Evolutionary conservation across 2,797 vertebrate genomes (phyloP), one percentile per base, ranked within the genome.

Genomic region (Myotis myotis): DNA sequence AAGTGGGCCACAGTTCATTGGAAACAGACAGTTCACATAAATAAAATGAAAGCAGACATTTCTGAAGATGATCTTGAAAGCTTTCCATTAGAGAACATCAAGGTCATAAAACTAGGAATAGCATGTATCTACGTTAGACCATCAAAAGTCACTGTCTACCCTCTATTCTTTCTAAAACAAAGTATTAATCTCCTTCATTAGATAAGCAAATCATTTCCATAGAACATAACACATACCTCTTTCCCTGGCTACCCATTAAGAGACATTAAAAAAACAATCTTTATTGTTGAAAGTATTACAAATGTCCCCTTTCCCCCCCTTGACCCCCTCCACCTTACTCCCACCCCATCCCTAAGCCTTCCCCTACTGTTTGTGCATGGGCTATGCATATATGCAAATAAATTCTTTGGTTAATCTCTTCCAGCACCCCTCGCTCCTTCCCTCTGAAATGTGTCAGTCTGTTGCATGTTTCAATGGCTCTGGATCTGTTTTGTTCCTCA

Each of bases 21-120:
- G 97, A 98, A 98, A 97, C 98, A 98, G 98, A 98, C 98, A 96
- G 97, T 98, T 98, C 97, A 97, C 97, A 98, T 98, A 98, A 98
- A 98, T 98, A 98, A 99, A 98, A 99, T 98, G 98, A 98, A 98
- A 99, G 98, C 97, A 96, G 98, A 99, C 99, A 96, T 98, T 98
- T 98, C 98, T 98, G 96, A 97, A 98, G 98, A 98, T 97, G 97
- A 97, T 97, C 98, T 97, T 99, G 99, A 99, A 99, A 99, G 99
- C 99, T 99, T 99, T 99, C 99, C 99, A 99, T 99, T 99, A 99
- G 99, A 98, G 94, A 97, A 97, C 97, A 98, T 96, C 97, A 98
- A 97, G 98, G 98, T 98, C 98, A 98, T 97, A 98, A 93, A 76
- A 95, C 96, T 98, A 98, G 98, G 98, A 98, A 96, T 98, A 98